Conservation (phyloP, 2,113 vertebrate genomes). For the Grammomys dolichurus region DNA sequence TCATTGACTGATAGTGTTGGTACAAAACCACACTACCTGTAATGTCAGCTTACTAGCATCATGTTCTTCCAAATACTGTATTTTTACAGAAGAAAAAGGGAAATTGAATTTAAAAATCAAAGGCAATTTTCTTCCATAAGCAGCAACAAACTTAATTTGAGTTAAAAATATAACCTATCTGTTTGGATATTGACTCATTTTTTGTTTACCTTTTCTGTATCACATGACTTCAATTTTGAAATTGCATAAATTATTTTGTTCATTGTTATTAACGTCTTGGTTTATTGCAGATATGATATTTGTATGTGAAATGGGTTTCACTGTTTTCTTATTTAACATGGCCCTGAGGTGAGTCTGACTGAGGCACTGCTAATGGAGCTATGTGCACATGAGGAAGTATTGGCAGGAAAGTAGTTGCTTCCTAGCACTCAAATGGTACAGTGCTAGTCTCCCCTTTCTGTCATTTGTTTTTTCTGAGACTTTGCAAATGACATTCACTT, state of each 20-base stretch:
- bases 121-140: background rate
- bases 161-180: background rate
- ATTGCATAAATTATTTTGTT: background rate
- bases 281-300: background rate
- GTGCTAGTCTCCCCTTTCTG: background rate
- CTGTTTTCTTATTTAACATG: conserved; percentile 17
- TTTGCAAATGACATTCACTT: background rate
- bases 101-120: background rate
- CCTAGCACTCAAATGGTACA: background rate
- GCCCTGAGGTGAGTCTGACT: background rate
- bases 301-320: background rate
- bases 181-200: background rate
- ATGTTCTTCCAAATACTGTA: background rate
- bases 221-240: conserved; percentile 3
- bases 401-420: background rate
- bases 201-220: background rate
- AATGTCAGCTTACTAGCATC: background rate
- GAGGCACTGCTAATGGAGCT: background rate
- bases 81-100: background rate
- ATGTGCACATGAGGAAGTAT: background rate
- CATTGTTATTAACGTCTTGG: background rate
- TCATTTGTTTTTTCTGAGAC: background rate
- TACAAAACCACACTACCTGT: background rate
- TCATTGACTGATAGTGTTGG: background rate
- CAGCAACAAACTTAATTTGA: background rate